Evolutionary conservation across 2,888 invertebrate genomes (phyloP).

Genomic region (Onthophagus sagittarius): DNA sequence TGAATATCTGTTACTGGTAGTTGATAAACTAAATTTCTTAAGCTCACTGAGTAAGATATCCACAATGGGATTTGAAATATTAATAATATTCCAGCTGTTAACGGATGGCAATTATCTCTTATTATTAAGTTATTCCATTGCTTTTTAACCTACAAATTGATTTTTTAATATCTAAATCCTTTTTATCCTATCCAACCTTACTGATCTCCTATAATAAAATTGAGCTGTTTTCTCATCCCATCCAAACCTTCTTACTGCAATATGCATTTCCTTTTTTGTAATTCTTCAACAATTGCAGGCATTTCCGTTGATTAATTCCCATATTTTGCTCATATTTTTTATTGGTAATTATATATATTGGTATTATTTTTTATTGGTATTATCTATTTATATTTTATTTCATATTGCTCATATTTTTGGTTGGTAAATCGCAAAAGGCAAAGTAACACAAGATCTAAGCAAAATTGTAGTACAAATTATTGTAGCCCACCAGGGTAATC

Average conservation of each 20-base stretch:
- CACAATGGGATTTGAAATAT: constrained; percentile 84
- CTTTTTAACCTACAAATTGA: constrained; percentile 58
- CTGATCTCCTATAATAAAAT: constrained; percentile 62
- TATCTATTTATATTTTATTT: constrained; percentile 65
- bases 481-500: constrained; percentile 84
- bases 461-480: constrained; percentile 70
- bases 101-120: constrained; percentile 86
- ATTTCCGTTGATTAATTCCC: constrained; percentile 72
- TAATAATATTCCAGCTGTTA: constrained; percentile 70
- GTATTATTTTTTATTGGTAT: no score
- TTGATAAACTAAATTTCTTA: constrained; percentile 79
- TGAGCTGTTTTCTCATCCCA: constrained; percentile 68
- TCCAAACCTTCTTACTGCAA: constrained; percentile 63
- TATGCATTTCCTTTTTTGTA: constrained; percentile 68
- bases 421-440: constrained; percentile 77
- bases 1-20: constrained; percentile 57
- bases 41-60: constrained; percentile 77
- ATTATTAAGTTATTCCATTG: constrained; percentile 71
- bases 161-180: not conserved
- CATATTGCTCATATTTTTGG: constrained; percentile 70
- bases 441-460: constrained; percentile 63
- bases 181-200: constrained; percentile 44
- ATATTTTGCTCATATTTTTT: constrained; percentile 69
- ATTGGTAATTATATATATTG: no score
- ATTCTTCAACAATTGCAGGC: constrained; percentile 63